A percentile compares a stretch with the other conserved stretches of the same genome.
These are phyloP conservation scores for Hypocryptadius cinnamomeus DNA, from an alignment of 2,113 vertebrate genomes.

Conservation along the genomic window DNA sequence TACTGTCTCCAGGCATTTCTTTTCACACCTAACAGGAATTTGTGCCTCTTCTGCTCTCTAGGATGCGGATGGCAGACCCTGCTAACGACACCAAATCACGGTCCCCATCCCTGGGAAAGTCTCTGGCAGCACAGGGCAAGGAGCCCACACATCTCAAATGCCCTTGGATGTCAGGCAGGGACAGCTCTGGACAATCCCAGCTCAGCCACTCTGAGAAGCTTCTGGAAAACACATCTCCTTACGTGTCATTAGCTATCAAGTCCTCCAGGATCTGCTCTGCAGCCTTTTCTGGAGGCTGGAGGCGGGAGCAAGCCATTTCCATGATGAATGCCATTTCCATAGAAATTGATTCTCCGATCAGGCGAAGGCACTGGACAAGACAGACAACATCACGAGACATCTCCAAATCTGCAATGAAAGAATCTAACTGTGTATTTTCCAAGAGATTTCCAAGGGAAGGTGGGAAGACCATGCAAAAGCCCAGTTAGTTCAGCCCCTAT, in stretches of 20 bases:
- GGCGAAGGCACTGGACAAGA: conserved; percentile 87
- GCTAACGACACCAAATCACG: accelerated
- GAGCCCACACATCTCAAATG: background rate
- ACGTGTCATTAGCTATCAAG: conserved; percentile 87
- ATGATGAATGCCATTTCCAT: conserved; percentile 84
- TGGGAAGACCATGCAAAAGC: background rate
- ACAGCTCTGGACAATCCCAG: background rate
- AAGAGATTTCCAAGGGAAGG: background rate
- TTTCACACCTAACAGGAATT: background rate
- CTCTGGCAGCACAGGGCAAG: background rate
- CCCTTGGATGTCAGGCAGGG: background rate
- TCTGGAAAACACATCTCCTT: conserved; percentile 58
- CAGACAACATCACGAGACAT: conserved; percentile 82
- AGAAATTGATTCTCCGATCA: conserved; percentile 82
- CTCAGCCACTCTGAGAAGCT: background rate
- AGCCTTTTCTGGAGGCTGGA: conserved; percentile 85
- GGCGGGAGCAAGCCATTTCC: conserved; percentile 86
- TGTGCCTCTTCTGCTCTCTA: background rate
- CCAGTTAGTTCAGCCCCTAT: background rate
- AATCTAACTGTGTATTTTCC: conserved; percentile 17
- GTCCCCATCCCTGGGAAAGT: background rate
- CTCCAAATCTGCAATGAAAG: conserved; percentile 76
- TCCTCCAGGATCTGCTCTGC: conserved; percentile 87
- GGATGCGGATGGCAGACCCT: background rate
- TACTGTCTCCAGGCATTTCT: background rate